Base-by-base conservation (phyloP, 2,888 invertebrate genomes). In the Alentia gelatinosa region DNA sequence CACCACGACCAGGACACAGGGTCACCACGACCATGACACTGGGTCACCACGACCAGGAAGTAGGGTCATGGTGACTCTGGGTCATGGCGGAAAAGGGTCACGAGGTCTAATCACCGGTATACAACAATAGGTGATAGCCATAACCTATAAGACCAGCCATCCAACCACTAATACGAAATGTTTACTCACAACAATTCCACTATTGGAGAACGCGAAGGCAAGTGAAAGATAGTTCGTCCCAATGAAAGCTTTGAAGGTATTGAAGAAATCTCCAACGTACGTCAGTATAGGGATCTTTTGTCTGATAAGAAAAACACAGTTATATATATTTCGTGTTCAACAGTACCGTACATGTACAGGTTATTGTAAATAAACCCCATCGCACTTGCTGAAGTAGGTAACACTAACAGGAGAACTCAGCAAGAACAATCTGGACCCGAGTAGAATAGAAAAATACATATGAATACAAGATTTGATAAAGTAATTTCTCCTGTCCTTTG, bases 161-260 rank as follows among this genome's bases (percentile, higher is more conserved):
- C n/a, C n/a, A n/a, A n/a, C n/a, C n/a, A n/a, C n/a, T n/a, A n/a
- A n/a, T n/a, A n/a, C n/a, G 19, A 9, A 37, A 63, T 7, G 12
- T 37, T 30, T 90, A 91, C 92, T 95, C 94, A 96, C 96, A 89
- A 92, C 93, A 83, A 96, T 89, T 50, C 96, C 96, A 94, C 94
- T 95, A 89, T 95, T 94, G 26, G 91, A 91, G 92, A 96, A 96
- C 23, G 95, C 96, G 93, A 94, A 96, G 15, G 96, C 94, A 26
- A 96, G 93, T 39, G 94, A 93, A n/a, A 96, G 93, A 91, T 96
- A 96, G 92, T 95, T 96, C 30, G 95, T 94, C 19, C 96, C 96
- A 91, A 96, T 96, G 90, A 96, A 96, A 5, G 96, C 96, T 92
- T 96, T 96, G 90, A 96, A 92, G 90, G 95, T 94, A 91, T 96